These are phyloP conservation scores for Lottia scabra DNA, from an alignment of 2,888 invertebrate genomes.

Conservation along the genomic window DNA sequence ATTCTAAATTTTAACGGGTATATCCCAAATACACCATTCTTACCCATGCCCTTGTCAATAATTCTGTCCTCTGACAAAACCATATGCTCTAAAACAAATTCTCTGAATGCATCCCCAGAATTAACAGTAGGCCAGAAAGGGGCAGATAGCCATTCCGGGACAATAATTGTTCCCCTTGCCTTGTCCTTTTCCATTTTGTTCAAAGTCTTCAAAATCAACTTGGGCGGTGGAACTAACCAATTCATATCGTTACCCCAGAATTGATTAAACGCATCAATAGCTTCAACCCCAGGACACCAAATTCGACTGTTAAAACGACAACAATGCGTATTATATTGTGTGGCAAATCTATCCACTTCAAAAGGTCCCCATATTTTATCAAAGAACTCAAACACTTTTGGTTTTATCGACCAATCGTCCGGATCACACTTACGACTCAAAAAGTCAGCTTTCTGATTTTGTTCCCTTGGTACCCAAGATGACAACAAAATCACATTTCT, in stretches of 20 bases:
- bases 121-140: not conserved
- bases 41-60: not conserved
- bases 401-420: slow-evolving; percentile 16
- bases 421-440: slow-evolving; percentile 15
- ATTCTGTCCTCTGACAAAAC: not conserved
- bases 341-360: slow-evolving; percentile 18
- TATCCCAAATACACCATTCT: not conserved
- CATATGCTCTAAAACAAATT: not conserved
- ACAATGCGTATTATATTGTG: slow-evolving; percentile 16
- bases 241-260: not conserved
- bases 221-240: not conserved
- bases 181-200: not conserved
- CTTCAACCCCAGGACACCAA: slow-evolving; percentile 8
- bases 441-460: slow-evolving; percentile 14
- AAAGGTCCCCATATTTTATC: slow-evolving; percentile 11
- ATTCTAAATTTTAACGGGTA: not conserved
- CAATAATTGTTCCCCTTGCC: not conserved
- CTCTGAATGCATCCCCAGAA: too few species aligned
- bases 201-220: not conserved
- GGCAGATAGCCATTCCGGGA: not conserved
- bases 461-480: slow-evolving; percentile 17
- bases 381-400: slow-evolving; percentile 4
- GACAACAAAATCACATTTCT: slow-evolving; percentile 6
- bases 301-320: slow-evolving; percentile 13
- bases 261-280: not conserved